Evolutionary conservation across 2,113 vertebrate species (phyloP).

Genomic region (Osmerus mordax): DNA sequence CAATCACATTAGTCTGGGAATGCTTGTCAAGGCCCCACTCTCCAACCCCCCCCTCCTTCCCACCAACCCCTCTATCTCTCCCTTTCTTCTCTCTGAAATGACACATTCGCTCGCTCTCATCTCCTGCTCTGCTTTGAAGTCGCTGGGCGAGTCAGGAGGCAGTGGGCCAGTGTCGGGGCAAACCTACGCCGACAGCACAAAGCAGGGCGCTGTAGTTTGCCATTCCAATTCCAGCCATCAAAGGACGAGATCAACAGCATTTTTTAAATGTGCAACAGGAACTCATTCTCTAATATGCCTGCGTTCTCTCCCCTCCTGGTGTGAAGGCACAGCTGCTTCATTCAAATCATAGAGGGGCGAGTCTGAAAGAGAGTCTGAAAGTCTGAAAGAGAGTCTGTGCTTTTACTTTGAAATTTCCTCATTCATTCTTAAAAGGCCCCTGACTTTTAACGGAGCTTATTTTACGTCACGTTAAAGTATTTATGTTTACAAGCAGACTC

Average conservation of each 20-base stretch:
- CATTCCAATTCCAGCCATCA: conserved; percentile 56
- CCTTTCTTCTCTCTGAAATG: conserved; percentile 12
- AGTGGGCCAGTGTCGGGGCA: conserved; percentile 33
- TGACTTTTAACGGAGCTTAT: conserved; percentile 67
- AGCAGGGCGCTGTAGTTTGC: conserved; percentile 41
- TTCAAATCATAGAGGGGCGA: no score
- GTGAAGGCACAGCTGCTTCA: conserved; percentile 20
- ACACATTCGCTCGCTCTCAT: conserved; percentile 27
- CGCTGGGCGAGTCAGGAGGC: conserved; percentile 20
- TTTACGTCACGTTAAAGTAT: conserved; percentile 67
- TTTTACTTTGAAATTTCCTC: conserved; percentile 39
- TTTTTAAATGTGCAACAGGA: conserved; percentile 39
- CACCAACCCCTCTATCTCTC: conserved; percentile 5
- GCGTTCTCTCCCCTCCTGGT: background rate
- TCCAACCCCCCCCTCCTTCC: background rate
- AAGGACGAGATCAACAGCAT: conserved; percentile 58
- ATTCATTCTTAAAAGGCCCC: conserved; percentile 66
- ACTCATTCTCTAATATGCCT: conserved; percentile 9
- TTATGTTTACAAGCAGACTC: conserved; percentile 73
- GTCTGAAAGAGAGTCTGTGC: background rate
- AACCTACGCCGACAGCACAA: conserved; percentile 32
- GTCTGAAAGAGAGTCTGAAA: no score
- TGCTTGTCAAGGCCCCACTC: no score
- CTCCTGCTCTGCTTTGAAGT: conserved; percentile 53
- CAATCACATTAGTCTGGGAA: no score